phyloP scores from a whole-genome alignment of 2,113 vertebrate genomes.

The Zeus faber region DNA sequence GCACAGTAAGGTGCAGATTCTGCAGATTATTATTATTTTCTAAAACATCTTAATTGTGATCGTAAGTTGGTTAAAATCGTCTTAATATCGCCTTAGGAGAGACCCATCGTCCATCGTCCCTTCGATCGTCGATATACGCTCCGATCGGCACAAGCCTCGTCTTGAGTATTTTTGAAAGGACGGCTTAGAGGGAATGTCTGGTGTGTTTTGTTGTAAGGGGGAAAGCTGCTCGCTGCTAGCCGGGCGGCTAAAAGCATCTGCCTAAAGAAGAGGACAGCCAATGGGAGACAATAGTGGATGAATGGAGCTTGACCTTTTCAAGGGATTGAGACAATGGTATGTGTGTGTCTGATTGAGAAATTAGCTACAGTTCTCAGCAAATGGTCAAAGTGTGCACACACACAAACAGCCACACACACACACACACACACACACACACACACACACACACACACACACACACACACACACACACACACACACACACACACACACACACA shows the following conservation, averaged over 20 bases:
- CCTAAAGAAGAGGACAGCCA: constrained; percentile 54
- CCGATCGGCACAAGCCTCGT: too few relatives aligned
- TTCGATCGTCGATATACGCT: too few relatives aligned
- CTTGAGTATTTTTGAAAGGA: too few relatives aligned
- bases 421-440: constrained; percentile 28
- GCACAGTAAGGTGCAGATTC: too few relatives aligned
- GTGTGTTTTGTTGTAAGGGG: neutral
- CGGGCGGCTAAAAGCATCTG: constrained; percentile 58
- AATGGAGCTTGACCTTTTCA: constrained; percentile 63
- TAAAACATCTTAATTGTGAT: too few relatives aligned
- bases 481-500: constrained; percentile 27
- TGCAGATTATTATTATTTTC: too few relatives aligned
- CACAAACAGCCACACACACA: constrained; percentile 13
- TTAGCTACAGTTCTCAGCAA: constrained; percentile 73
- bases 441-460: constrained; percentile 17
- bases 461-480: constrained; percentile 12
- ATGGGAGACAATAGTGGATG: constrained; percentile 65
- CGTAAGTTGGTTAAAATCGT: too few relatives aligned
- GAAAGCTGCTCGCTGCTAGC: neutral
- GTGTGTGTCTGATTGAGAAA: constrained; percentile 74
- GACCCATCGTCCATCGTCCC: too few relatives aligned
- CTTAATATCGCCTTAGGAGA: too few relatives aligned
- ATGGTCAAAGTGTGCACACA: constrained; percentile 49
- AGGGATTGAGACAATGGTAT: constrained; percentile 63
- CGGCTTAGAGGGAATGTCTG: too few relatives aligned